Conservation (phyloP, 2,888 invertebrate genomes). For the Frankliniella intonsa region DNA sequence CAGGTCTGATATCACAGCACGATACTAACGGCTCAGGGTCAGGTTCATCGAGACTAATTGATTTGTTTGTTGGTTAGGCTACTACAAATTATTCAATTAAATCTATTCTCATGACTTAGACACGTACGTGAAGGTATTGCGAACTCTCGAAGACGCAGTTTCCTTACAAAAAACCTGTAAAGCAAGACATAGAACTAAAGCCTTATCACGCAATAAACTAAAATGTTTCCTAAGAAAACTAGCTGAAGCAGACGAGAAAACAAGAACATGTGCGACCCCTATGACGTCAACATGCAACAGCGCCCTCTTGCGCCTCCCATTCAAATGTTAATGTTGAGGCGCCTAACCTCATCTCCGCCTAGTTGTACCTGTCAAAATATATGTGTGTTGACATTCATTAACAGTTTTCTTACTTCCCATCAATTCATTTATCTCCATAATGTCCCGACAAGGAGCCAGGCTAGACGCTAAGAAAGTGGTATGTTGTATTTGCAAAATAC, state of each 20-base stretch:
- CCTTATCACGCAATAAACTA: neutral
- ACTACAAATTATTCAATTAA: slow-evolving; percentile 3
- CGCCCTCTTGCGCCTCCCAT: neutral
- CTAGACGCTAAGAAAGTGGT: slow-evolving; percentile 76
- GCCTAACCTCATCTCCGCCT: neutral
- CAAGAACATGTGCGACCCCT: neutral
- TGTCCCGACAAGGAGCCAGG: slow-evolving; percentile 67
- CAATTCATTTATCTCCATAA: slow-evolving; percentile 43
- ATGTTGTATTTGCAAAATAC: slow-evolving; percentile 43
- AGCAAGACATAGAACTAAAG: neutral
- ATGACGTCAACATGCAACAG: too few relatives aligned
- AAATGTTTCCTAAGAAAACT: slow-evolving; percentile 1
- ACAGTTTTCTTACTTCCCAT: neutral
- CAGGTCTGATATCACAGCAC: neutral
- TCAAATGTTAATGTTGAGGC: too few relatives aligned
- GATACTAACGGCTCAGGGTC: neutral
- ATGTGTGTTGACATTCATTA: neutral
- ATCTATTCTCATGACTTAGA: neutral
- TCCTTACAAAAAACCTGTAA: neutral
- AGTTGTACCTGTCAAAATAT: neutral
- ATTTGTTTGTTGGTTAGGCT: slow-evolving; percentile 1
- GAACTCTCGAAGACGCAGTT: too few relatives aligned
- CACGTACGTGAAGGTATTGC: neutral
- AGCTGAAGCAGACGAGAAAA: neutral
- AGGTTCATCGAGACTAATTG: slow-evolving; percentile 21